Evolutionary conservation across 2,113 vertebrate genomes (phyloP), one percentile per base, ranked within the genome.

Genomic region (Larimichthys crocea): DNA sequence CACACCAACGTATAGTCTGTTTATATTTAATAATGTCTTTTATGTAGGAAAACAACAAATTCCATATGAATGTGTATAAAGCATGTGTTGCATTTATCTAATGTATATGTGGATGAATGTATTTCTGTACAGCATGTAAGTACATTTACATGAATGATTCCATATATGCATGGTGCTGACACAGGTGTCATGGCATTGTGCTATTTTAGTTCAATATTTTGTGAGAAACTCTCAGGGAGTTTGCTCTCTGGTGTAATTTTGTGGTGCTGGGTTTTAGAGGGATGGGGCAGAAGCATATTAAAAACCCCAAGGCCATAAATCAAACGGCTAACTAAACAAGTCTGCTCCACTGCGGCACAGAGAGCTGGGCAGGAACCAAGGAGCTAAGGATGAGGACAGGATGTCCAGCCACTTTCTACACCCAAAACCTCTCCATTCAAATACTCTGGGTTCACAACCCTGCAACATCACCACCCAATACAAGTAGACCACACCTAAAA

Each of bases 281-380:
- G 86, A 92, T 84, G 74, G 84, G 52, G 82, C 80, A 85, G 86
- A 80, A 84, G 85, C 83, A 77, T 73, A 91, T 92, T 94, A 87
- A 92, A 94, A 92, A 90, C 89, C 81, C 88, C 87, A 91, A 86
- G 76, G 78, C 78, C 85, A 89, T 93, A 90, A 93, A 93, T 94
- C 90, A 92, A 49, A 82, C 2, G 56, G 72, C 79, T 86, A 88
- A 92, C 91, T 79, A 93, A 94, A 93, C 92, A 93, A 86, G 60
- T 56, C 52, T 31, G 40, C 83, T 86, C n/a, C 46, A 35, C 87
- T 69, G 89, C 9, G 79, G 89, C 86, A 83, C 64, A 52, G 70
- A 10, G 40, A 81, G 75, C 86, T 65, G 84, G 86, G 84, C 80
- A 86, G 79, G 35, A 74, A 90, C 80, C 89, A 61, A 81, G 48